Conservation (phyloP, 2,797 vertebrate genomes). For the Gambelia wislizenii region DNA sequence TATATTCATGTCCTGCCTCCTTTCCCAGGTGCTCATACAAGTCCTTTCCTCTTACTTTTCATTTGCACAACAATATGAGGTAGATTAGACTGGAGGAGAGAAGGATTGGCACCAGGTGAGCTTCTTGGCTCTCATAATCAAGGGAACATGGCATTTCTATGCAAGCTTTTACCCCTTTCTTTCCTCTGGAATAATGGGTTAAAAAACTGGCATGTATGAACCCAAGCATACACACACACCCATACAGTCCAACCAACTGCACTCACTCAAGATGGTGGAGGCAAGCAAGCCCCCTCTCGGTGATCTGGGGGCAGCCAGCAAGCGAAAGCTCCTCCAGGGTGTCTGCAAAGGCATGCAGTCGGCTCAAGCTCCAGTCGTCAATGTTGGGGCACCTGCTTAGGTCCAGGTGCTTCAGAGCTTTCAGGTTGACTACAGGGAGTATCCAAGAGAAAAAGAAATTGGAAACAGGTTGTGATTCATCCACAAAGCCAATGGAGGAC, state of each 20-base stretch:
- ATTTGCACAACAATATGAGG: background rate
- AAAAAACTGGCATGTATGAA: background rate
- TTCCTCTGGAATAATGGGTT: background rate
- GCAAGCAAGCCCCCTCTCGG: constrained; percentile 83
- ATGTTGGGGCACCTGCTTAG: constrained; percentile 83
- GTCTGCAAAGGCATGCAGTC: constrained; percentile 80
- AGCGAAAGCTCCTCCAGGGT: constrained; percentile 85
- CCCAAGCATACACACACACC: too few relatives aligned
- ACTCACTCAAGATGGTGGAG: constrained; percentile 86
- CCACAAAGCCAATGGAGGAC: too few relatives aligned
- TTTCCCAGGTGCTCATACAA: background rate
- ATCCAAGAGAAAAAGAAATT: background rate
- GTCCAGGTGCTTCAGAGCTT: constrained; percentile 75
- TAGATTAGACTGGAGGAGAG: too few relatives aligned
- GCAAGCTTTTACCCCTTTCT: background rate
- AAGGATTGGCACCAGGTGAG: background rate
- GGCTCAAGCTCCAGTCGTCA: constrained; percentile 88
- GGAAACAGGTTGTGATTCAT: accelerated
- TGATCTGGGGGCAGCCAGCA: constrained; percentile 84
- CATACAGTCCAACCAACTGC: too few relatives aligned
- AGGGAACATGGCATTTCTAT: too few relatives aligned
- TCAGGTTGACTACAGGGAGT: constrained; percentile 76
- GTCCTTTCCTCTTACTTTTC: background rate
- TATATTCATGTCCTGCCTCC: too few relatives aligned
- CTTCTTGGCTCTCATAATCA: background rate